Evolutionary conservation across 2,888 invertebrate species (phyloP), one percentile per base, ranked within the genome.

Genomic region (Metopia argyrocephala): DNA sequence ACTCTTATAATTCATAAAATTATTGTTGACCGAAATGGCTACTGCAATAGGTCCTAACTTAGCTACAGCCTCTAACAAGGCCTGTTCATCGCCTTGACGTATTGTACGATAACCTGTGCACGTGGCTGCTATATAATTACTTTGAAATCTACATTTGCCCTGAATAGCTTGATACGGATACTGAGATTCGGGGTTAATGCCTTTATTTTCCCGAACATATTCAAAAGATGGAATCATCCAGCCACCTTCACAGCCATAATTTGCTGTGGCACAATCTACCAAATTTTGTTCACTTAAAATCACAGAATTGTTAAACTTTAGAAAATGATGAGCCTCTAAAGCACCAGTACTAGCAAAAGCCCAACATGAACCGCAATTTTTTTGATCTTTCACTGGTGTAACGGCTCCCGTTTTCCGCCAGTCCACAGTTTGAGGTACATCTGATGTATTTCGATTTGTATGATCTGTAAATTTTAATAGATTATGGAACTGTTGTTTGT

Each of bases 261-360:
- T 97, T 83, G 93, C 92, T 1, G 90, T 86, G 2, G 97, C 96
- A 89, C 97, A 98, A 91, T 98, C 97, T 71, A 98, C 92, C 82
- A 98, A 92, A 91, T 98, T 97, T 92, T 98, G 97, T 91, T 98
- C 97, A 84, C 96, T 97, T 15, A 98, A 93, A 1, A 96, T 96
- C 38, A 96, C 93, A 68, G 97, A 92, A 83, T 92, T 92, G 7
- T 95, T 95, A n/a, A 92, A 92, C 91, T 94, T 93, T 83, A 96
- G 93, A 93, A 93, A 97, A 90, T 97, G 95, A 90, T 97, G 97
- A 0, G 94, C 97, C 91, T 97, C 97, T 15, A 97, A 91, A 0
- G 96, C 91, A n/a, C 97, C 98, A 68, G 97, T 98, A 94, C 95
- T 92, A 87, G 96, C 96, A 92, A 98, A 98, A 57, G 97, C 93